phyloP scores from a whole-genome alignment of 64 coral and sea anemone genomes.

The Porites australiensis region DNA sequence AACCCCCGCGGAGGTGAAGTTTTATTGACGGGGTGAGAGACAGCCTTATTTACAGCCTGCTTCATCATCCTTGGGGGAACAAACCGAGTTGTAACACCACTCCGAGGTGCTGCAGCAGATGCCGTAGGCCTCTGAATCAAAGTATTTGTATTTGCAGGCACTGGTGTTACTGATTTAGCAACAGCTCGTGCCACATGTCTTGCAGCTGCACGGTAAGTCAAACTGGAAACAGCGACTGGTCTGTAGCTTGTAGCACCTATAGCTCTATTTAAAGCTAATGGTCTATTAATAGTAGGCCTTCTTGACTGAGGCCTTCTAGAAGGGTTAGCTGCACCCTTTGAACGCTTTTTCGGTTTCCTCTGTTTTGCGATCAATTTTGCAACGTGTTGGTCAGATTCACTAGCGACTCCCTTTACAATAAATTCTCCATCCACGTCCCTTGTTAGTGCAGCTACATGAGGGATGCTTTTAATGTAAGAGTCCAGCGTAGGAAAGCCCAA shows the following conservation, averaged over 20 bases:
- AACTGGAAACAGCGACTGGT: too few relatives aligned
- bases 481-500: conserved; percentile 82
- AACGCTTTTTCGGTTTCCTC: conserved; percentile 81
- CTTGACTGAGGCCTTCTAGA: conserved; percentile 5
- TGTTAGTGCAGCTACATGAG: conserved; percentile 71
- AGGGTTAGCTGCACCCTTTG: conserved; percentile 47
- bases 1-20: not conserved
- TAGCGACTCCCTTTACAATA: conserved; percentile 82
- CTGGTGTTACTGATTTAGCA: too few relatives aligned
- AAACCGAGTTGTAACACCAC: not conserved
- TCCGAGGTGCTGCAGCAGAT: not conserved
- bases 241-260: not conserved
- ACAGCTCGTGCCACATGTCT: not conserved
- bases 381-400: conserved; percentile 89
- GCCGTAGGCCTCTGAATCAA: not conserved
- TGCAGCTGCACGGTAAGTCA: not conserved
- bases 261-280: conserved; percentile 13
- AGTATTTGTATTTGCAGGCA: not conserved
- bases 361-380: conserved; percentile 94
- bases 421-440: conserved; percentile 78
- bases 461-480: conserved; percentile 77
- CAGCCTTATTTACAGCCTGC: not conserved
- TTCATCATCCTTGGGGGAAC: conserved; percentile 39
- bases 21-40: not conserved
- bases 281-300: not conserved